Evolutionary conservation across 2,888 invertebrate species (phyloP).

Genomic region (Tipula unca): DNA sequence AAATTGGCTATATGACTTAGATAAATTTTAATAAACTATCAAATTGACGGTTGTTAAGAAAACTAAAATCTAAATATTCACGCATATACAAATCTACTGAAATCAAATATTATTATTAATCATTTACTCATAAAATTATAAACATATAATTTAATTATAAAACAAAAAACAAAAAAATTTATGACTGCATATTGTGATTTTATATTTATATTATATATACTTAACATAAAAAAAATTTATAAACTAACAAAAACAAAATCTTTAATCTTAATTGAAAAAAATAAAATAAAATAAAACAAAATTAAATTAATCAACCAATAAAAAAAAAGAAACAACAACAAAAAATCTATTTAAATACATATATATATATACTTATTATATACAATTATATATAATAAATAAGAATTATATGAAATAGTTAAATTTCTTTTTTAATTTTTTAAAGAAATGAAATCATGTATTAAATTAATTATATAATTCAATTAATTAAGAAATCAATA

Average conservation of each 20-base stretch:
- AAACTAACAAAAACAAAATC: neutral
- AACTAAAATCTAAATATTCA: no score
- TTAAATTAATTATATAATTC: neutral
- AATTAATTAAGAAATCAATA: neutral
- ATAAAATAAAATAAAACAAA: no score
- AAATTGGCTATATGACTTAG: no score
- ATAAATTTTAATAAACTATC: no score
- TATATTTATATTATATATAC: neutral
- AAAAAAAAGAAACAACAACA: neutral
- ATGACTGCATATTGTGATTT: constrained; percentile 19
- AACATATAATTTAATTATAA: neutral
- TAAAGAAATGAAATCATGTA: neutral
- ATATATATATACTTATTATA: neutral
- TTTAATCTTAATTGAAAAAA: neutral
- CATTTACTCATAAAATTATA: neutral
- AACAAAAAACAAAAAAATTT: neutral
- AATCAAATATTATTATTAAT: neutral
- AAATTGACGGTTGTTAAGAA: no score
- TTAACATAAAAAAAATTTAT: neutral
- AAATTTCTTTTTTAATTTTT: neutral
- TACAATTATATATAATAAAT: no score
- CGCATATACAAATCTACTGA: neutral
- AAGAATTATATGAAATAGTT: neutral
- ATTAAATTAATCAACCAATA: neutral
- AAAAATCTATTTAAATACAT: neutral